phyloP scores from a whole-genome alignment of 2,888 invertebrate species.

The Cistogaster globosa region DNA sequence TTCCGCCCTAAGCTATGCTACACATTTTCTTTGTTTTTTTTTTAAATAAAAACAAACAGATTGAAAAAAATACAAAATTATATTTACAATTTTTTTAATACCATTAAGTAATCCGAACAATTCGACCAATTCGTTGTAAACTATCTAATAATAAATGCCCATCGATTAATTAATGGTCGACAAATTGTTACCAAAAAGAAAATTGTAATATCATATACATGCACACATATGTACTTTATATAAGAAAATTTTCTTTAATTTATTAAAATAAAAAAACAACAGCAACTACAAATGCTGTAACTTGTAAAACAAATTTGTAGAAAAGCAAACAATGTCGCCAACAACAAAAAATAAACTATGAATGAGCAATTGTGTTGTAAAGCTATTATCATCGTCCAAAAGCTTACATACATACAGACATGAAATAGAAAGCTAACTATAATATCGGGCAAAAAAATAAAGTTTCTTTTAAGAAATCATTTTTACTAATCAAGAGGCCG shows the following conservation, averaged over 20 bases:
- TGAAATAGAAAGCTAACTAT: neutral
- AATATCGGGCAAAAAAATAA: neutral
- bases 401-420: neutral
- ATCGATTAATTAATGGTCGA: slow-evolving; percentile 67
- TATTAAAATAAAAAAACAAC: slow-evolving; percentile 40
- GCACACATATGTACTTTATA: neutral
- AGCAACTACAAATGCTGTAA: slow-evolving; percentile 2
- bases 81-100: slow-evolving; percentile 36
- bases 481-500: slow-evolving; percentile 58
- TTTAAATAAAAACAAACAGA: slow-evolving; percentile 7
- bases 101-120: slow-evolving; percentile 31
- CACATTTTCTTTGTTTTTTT: neutral
- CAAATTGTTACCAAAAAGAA: slow-evolving; percentile 51
- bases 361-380: slow-evolving; percentile 36
- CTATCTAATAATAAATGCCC: slow-evolving; percentile 61
- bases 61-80: slow-evolving; percentile 3
- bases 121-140: slow-evolving; percentile 26
- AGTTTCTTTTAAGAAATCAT: slow-evolving; percentile 37
- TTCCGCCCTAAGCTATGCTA: slow-evolving; percentile 22
- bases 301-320: slow-evolving; percentile 43
- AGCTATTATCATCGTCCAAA: slow-evolving; percentile 60
- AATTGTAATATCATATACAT: slow-evolving; percentile 8
- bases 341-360: slow-evolving; percentile 30
- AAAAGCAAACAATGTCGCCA: slow-evolving; percentile 61
- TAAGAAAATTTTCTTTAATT: slow-evolving; percentile 54